Conservation (phyloP, 2,797 vertebrate species). For the Lacerta agilis region DNA sequence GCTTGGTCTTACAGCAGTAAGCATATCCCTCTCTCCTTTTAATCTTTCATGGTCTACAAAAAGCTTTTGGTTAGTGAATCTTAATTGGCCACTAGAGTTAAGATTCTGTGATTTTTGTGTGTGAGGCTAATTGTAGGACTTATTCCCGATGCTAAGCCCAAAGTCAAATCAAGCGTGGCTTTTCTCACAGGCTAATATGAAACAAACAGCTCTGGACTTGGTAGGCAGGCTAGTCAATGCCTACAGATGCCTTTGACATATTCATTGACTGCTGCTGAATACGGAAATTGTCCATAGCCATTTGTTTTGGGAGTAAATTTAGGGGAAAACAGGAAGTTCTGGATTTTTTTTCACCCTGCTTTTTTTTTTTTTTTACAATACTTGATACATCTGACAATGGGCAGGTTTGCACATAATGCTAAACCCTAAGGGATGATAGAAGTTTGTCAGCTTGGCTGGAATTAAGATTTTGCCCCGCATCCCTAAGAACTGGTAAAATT, state of each 20-base stretch:
- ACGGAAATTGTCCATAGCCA: not conserved
- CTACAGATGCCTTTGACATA: not conserved
- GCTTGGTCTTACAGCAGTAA: not conserved
- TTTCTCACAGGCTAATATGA: not conserved
- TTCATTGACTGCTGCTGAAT: not conserved
- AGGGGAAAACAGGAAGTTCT: not conserved
- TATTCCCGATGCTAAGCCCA: not conserved
- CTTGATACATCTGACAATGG: no score
- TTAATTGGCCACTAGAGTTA: not conserved
- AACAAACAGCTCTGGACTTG: no score
- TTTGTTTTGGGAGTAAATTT: not conserved
- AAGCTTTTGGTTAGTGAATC: not conserved
- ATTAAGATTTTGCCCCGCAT: no score
- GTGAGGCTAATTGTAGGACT: not conserved
- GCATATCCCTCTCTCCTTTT: not conserved
- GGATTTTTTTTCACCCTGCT: no score
- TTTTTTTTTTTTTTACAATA: no score
- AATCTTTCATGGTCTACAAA: not conserved
- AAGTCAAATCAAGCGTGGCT: not conserved
- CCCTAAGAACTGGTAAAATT: no score
- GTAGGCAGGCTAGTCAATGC: not conserved
- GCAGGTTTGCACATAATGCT: no score
- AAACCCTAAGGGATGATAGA: no score
- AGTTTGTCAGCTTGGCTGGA: no score
- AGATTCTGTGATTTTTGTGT: not conserved